Conservation (phyloP, 2,113 vertebrate species). For the Eudyptes chrysolophus region DNA sequence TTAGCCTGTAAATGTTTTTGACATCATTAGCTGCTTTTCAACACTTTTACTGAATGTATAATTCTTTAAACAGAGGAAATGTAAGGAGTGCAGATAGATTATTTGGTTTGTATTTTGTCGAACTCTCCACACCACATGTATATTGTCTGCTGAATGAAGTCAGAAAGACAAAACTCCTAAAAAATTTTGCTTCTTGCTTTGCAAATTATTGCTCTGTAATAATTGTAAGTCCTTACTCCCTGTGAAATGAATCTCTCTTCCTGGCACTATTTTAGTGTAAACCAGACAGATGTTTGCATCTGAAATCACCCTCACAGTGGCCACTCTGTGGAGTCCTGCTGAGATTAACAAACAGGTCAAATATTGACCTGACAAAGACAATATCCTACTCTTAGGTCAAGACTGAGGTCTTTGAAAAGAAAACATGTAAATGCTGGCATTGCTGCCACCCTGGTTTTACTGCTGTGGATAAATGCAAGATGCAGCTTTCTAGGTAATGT, state of each 20-base stretch:
- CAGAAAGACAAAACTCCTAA: not conserved
- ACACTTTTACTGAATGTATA: constrained; percentile 9
- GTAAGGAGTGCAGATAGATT: not conserved
- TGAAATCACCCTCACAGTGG: not conserved
- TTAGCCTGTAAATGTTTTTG: constrained; percentile 40
- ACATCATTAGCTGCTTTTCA: constrained; percentile 44
- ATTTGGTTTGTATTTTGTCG: not conserved
- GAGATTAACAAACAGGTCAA: not conserved
- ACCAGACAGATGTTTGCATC: not conserved
- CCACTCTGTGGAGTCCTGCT: not conserved
- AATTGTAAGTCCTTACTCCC: not conserved
- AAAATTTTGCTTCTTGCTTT: not conserved
- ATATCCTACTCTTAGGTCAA: not conserved
- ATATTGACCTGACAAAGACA: not conserved
- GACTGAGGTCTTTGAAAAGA: not conserved
- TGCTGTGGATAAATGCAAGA: not conserved
- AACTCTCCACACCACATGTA: not conserved
- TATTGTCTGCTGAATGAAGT: not conserved
- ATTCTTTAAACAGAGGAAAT: constrained; percentile 6
- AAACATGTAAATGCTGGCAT: not conserved
- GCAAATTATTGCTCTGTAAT: not conserved
- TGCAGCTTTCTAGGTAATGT: not conserved
- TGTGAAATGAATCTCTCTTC: not conserved
- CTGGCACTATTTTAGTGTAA: not conserved
- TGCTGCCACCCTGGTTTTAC: not conserved